Conservation (phyloP, 2,888 invertebrate species). For the Congeria kusceri region DNA sequence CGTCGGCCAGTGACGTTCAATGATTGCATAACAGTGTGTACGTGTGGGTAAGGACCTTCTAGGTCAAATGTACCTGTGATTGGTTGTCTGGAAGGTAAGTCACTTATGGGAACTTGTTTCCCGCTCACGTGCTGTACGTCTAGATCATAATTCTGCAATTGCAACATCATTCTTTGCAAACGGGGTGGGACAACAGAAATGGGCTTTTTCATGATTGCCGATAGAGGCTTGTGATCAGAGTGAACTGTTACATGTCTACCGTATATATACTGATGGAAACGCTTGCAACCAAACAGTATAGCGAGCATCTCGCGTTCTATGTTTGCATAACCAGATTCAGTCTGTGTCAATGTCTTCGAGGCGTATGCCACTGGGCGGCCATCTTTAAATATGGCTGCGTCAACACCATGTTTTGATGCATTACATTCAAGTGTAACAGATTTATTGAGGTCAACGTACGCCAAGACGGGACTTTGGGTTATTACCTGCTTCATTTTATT, state of each 20-base stretch:
- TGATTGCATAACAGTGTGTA: constrained; percentile 21
- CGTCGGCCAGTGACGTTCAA: constrained; percentile 24
- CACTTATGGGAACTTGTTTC: constrained; percentile 36
- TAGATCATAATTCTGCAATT: constrained; percentile 50
- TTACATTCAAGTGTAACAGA: too few species aligned
- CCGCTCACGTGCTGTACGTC: constrained; percentile 50
- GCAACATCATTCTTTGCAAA: constrained; percentile 56
- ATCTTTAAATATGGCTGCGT: too few species aligned
- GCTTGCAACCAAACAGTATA: constrained; percentile 18
- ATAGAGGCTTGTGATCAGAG: too few species aligned
- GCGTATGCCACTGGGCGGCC: too few species aligned
- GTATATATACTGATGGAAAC: constrained; percentile 59
- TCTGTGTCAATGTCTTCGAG: too few species aligned
- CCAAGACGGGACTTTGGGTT: too few species aligned
- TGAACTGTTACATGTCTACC: constrained; percentile 34
- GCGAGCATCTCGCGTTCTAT: constrained; percentile 30
- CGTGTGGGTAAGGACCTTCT: constrained; percentile 21
- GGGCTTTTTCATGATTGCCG: constrained; percentile 51
- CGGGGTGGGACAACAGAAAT: constrained; percentile 49
- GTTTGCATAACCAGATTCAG: too few species aligned
- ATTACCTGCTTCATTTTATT: too few species aligned
- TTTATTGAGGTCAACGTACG: too few species aligned
- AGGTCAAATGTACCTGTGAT: constrained; percentile 16
- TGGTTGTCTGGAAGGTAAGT: constrained; percentile 46
- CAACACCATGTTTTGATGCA: too few species aligned